Base-by-base conservation (phyloP, 2,888 invertebrate genomes). In the Alsophila aescularia region DNA sequence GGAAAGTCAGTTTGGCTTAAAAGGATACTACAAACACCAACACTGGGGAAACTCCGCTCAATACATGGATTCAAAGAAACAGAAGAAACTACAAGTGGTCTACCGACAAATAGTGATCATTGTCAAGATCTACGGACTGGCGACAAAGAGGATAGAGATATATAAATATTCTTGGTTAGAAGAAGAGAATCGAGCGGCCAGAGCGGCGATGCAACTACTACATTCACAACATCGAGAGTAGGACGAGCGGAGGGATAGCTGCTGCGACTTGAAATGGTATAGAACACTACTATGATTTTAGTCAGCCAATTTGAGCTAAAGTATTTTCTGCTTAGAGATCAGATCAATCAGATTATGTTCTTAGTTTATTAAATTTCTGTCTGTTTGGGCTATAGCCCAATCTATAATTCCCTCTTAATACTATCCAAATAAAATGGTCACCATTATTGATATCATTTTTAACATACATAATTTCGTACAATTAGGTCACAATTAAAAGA, bases 41-140 rank as follows among this genome's bases (percentile, higher is more conserved):
- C 86, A 74, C 80, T 81, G 79, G 81, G n/a, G 80, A 71, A 81
- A 78, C 85, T 88, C 88, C 87, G 85, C 86, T 88, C 87, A 75
- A 56, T 79, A 75, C 78, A 78, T 80, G 85, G 85, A 84, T 79
- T 81, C 77, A 80, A 83, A 77, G 73, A 84, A 85, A 64, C 73
- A 85, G 89, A 89, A 90, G 90, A 89, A 86, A 76, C 90, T 90
- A 90, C 87, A 87, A 87, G 86, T 86, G 85, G 81, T 83, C 88
- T 90, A 90, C 78, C 88, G 75, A 80, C 79, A 75, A 75, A 83
- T 79, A 82, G 88, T 88, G 85, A 80, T 80, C 77, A 77, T 80
- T 75, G 73, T 73, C 73, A 77, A 72, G 79, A 79, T 73, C 87
- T 90, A 87, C 83, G 81, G 75, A 83, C 80, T 87, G 85, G 87